phyloP scores from a whole-genome alignment of 2,797 vertebrate genomes.

The Chaenodraco wilsoni region DNA sequence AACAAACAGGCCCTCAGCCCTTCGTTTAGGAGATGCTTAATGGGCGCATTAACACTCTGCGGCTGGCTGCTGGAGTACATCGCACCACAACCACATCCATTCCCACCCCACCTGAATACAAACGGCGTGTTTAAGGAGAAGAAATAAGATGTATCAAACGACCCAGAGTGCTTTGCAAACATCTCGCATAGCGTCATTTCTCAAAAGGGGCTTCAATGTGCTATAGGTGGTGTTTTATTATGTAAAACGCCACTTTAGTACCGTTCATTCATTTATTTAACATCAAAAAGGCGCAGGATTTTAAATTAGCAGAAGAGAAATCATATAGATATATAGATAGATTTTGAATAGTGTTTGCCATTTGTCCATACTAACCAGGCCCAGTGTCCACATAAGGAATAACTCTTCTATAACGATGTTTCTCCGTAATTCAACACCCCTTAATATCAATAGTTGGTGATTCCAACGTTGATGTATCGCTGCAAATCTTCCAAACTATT shows the following conservation, averaged over 20 bases:
- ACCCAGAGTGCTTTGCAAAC: constrained; percentile 53
- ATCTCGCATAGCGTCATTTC: constrained; percentile 48
- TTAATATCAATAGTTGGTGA: constrained; percentile 2
- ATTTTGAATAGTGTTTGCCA: too few relatives aligned
- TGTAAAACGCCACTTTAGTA: constrained; percentile 37
- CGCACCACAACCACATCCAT: constrained; percentile 46
- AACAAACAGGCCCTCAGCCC: constrained; percentile 56
- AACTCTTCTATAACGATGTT: neutral
- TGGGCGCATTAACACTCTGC: constrained; percentile 57
- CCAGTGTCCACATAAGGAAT: constrained; percentile 1
- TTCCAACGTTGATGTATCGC: constrained; percentile 17
- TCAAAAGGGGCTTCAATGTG: constrained; percentile 36
- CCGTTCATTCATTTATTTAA: constrained; percentile 19
- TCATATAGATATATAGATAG: too few relatives aligned
- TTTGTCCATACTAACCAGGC: constrained; percentile 22
- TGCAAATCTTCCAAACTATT: constrained; percentile 15
- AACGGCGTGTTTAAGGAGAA: constrained; percentile 56
- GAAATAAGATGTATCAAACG: constrained; percentile 58
- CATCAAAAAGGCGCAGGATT: constrained; percentile 2
- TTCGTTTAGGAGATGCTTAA: constrained; percentile 66
- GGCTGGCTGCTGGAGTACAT: constrained; percentile 59
- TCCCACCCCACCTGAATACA: constrained; percentile 60
- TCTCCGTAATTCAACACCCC: constrained; percentile 5
- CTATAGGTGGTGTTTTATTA: constrained; percentile 39
- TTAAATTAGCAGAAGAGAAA: too few relatives aligned